Evolutionary conservation across 1,140 invertebrate species (phyloP), one percentile per base, ranked within the genome.

Genomic region (Polypedilum pembai): DNA sequence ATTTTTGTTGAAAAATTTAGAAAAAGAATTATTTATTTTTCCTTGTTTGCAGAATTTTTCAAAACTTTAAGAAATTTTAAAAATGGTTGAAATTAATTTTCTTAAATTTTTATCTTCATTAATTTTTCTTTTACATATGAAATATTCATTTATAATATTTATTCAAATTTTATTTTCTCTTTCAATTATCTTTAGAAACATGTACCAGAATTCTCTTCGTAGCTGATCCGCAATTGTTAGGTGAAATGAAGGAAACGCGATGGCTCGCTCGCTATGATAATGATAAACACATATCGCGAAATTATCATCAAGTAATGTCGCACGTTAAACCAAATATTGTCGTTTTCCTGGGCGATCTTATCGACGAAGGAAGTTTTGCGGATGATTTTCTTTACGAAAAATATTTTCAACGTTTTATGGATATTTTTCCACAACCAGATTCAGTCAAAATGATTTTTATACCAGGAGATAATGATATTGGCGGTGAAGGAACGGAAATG

Each of bases 401-500:
- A 74, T 94, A 94, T 83, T 87, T 88, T 41, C 82, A 85, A 75
- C 86, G 92, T 79, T 87, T 94, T 75, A 83, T 85, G 73, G 83
- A 86, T 77, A 92, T 94, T 81, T 94, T 91, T 83, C 80, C 86
- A 33, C 84, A 85, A 24, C 80, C 86, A 74, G 84, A 86, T 77
- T 79, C 85, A 74, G 81, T 86, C 73, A 85, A 86, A 82, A 89
- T 88, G 82, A 86, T 97, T 75, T 95, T 91, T 84, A 82, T 97
- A 75, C 93, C 94, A 45, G 95, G 95, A 18, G 95, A 98, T 81
- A 98, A 98, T 85, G 95, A 98, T 80, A 94, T 98, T 77, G 95
- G 95, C 21, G 95, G 95, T 24, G 95, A 98, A 83, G 89, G 87
- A 78, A 92, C 80, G n/a, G 81, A 95, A 81, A 83, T 85, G 75